phyloP scores from a whole-genome alignment of 2,888 invertebrate genomes.

The Gastrophysa polygoni region DNA sequence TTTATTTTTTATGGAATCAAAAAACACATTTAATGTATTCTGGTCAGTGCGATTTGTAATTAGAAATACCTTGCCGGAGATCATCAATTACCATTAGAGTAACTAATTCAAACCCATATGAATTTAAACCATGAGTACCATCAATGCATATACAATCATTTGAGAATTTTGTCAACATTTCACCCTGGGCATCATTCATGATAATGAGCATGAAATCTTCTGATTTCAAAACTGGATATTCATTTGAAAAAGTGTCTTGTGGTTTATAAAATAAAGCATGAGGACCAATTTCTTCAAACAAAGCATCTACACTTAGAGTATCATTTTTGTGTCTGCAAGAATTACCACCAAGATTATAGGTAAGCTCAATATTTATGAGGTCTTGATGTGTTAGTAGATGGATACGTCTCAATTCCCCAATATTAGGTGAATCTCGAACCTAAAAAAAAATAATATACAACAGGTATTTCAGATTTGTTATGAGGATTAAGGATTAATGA shows the following conservation, averaged over 20 bases:
- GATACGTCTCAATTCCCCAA: not conserved
- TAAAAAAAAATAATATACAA: not conserved
- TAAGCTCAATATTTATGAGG: not conserved
- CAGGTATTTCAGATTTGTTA: not conserved
- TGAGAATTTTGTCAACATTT: conserved; percentile 36
- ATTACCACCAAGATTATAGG: not conserved
- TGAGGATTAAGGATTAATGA: not conserved
- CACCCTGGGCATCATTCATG: conserved; percentile 37
- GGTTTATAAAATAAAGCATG: conserved; percentile 13
- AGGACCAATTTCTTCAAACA: conserved; percentile 12
- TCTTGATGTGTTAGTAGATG: not conserved
- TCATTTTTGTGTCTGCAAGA: conserved; percentile 12
- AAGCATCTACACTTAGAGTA: conserved; percentile 12
- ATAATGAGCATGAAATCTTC: conserved; percentile 39
- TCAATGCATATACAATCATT: conserved; percentile 39
- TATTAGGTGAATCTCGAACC: not conserved
- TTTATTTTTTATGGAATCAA: too few species aligned
- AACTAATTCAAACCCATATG: conserved; percentile 36
- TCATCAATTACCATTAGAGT: conserved; percentile 37
- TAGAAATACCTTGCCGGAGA: conserved; percentile 28
- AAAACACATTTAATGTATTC: conserved; percentile 5
- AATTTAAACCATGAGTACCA: conserved; percentile 35
- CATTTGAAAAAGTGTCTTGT: not conserved
- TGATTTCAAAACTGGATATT: conserved; percentile 13
- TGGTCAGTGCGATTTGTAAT: not conserved